Evolutionary conservation across 2,797 vertebrate species (phyloP), one percentile per base, ranked within the genome.

Genomic region (Telmatherina bonti): DNA sequence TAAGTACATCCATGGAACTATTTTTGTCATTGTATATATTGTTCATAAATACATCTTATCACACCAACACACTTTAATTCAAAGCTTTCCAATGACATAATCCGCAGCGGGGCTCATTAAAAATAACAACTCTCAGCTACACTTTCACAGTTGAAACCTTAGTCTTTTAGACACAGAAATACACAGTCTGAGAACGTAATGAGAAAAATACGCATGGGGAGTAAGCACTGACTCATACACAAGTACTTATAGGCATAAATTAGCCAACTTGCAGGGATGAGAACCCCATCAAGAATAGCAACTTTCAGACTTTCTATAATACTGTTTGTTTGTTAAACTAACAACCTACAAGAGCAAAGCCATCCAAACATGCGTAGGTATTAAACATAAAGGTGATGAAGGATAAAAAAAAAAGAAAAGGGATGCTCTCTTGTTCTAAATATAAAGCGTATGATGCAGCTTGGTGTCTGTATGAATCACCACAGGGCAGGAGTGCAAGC

Each of bases 21-120:
- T 60, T 53, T 33, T 47, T 61, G 59, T 56, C 43, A 43, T 54
- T 26, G 33, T 29, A 45, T 45, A 13, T 18, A 27, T 10, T 15
- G 36, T 16, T 52, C 51, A 45, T 26, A 13, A 31, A 62, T 5
- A 36, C 51, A 57, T 43, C 59, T 56, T 30, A 63, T 59, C 58
- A 59, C 31, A 9, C 15, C 29, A 57, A 56, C 54, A 56, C 66
- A 76, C 47, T 67, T 74, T 63, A 36, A 82, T 81, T 70, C 57
- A 56, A 72, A 73, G 64, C 73, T 80, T 85, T 72, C 58, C 62
- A 41, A 33, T 80, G 67, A 77, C 67, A 29, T 41, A 83, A 83
- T 78, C 43, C 83, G n/a, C 88, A 78, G 56, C 18, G 86, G 86
- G 86, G 78, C 84, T 92, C 82, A 89, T 92, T 92, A 91, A 88